These are phyloP conservation scores for Aproaerema taeniolella DNA, from an alignment of 2,888 invertebrate genomes.

Conservation along the genomic window DNA sequence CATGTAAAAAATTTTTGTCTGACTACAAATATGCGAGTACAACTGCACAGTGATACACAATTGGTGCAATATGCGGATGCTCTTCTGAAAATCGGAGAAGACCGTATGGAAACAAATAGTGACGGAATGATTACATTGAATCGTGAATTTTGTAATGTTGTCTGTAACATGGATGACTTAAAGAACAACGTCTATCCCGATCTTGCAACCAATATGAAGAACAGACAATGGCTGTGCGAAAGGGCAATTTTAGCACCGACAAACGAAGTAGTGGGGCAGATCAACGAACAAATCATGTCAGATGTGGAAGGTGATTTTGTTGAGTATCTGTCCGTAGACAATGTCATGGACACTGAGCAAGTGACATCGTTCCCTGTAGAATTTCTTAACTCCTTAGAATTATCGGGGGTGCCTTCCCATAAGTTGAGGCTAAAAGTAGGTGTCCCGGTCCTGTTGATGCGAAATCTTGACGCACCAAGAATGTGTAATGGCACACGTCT, in stretches of 20 bases:
- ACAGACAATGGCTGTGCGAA: conserved; percentile 25
- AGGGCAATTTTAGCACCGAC: conserved; percentile 25
- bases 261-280: conserved; percentile 17
- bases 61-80: conserved; percentile 20
- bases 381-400: conserved; percentile 25
- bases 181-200: conserved; percentile 20
- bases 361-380: conserved; percentile 17
- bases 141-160: conserved; percentile 21
- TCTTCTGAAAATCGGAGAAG: conserved; percentile 27
- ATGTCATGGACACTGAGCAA: conserved; percentile 18
- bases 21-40: conserved; percentile 23
- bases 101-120: conserved; percentile 18
- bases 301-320: conserved; percentile 17
- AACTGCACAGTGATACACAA: conserved; percentile 21
- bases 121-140: conserved; percentile 22
- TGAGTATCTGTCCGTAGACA: conserved; percentile 19
- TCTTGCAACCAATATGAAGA: conserved; percentile 19
- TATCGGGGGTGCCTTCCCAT: conserved; percentile 25
- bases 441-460: conserved; percentile 27
- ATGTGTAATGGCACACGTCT: conserved; percentile 20
- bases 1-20: conserved; percentile 19
- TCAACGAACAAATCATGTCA: conserved; percentile 20
- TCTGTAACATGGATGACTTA: conserved; percentile 18
- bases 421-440: conserved; percentile 26
- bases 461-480: conserved; percentile 26